These are phyloP conservation scores for Drosophila pegasa DNA, from an alignment of 2,888 invertebrate species.

Conservation along the genomic window DNA sequence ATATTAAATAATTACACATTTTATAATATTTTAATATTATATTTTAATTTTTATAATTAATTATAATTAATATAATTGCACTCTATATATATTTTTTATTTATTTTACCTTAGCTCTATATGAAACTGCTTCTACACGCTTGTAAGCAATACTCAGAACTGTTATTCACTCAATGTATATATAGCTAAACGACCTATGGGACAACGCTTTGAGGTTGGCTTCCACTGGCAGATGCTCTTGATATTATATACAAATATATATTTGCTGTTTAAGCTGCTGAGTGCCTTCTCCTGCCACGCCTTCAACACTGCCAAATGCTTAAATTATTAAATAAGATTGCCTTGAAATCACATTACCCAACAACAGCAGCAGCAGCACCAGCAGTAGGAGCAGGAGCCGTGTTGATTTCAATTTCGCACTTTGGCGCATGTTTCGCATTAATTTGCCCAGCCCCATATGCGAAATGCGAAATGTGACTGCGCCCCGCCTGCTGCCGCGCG, in stretches of 20 bases:
- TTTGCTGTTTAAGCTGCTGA: no score
- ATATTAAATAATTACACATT: no score
- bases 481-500: not conserved
- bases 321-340: constrained; percentile 6
- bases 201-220: not conserved
- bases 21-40: no score
- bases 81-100: no score
- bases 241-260: not conserved
- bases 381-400: not conserved
- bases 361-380: not conserved
- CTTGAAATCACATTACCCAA: constrained; percentile 12
- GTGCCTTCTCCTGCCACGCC: not conserved
- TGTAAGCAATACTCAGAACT: not conserved
- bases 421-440: constrained; percentile 26
- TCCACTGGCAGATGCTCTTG: not conserved
- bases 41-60: no score
- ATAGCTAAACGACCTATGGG: not conserved
- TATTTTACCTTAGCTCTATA: no score
- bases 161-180: not conserved
- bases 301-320: not conserved
- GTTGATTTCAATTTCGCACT: constrained; percentile 20
- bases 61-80: no score
- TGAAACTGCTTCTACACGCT: no score
- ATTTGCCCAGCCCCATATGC: constrained; percentile 25
- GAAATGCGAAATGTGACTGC: constrained; percentile 7